phyloP scores from a whole-genome alignment of 2,888 invertebrate species.

The Theristus sp. region DNA sequence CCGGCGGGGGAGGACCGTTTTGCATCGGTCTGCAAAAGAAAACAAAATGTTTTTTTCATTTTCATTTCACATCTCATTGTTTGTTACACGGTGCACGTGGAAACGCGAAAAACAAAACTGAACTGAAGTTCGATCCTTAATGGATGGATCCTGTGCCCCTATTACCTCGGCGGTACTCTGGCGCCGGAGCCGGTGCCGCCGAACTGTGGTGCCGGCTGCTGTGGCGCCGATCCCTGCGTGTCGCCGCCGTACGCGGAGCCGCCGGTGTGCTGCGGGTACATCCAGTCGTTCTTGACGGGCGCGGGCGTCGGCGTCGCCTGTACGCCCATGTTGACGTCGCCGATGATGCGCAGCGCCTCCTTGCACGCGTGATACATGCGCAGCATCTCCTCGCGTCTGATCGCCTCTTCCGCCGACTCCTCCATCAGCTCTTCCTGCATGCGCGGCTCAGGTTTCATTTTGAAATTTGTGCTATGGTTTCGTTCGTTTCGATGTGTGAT shows the following conservation, averaged over 20 bases:
- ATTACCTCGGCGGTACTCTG: background rate
- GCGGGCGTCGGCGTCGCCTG: constrained; percentile 89
- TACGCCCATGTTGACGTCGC: constrained; percentile 89
- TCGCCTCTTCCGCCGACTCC: constrained; percentile 87
- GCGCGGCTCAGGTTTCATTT: constrained; percentile 12
- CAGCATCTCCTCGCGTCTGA: constrained; percentile 88
- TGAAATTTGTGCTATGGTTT: background rate
- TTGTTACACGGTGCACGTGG: background rate
- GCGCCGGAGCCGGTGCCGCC: background rate
- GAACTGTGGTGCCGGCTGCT: background rate
- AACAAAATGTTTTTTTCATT: background rate
- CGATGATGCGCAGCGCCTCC: constrained; percentile 86
- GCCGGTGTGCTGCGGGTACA: constrained; percentile 8
- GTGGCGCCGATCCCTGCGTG: background rate
- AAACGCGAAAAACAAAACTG: too few relatives aligned
- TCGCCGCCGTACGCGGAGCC: background rate
- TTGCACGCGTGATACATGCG: constrained; percentile 99
- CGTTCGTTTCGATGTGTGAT: too few relatives aligned
- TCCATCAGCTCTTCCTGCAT: constrained; percentile 74
- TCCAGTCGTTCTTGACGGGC: constrained; percentile 86
- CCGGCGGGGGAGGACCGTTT: background rate
- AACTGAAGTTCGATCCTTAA: too few relatives aligned
- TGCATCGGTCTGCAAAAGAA: background rate
- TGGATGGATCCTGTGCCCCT: too few relatives aligned
- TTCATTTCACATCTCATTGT: background rate